phyloP scores from a whole-genome alignment of 2,797 vertebrate genomes.

The Pseudochirops corinnae region DNA sequence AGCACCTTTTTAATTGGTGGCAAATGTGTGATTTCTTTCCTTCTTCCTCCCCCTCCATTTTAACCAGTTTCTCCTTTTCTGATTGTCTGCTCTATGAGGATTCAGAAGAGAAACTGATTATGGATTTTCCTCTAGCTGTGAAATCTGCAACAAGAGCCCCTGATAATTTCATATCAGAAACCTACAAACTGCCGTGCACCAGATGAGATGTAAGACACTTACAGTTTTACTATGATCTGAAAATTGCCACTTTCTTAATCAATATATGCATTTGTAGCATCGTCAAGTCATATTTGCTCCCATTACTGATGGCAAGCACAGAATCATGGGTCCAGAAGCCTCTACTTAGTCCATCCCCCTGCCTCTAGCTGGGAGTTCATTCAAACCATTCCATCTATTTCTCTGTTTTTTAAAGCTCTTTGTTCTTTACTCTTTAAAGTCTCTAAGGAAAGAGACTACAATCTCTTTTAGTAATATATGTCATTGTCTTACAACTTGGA shows the following conservation, averaged over 20 bases:
- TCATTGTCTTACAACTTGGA: background rate
- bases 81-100: slow-evolving; percentile 39
- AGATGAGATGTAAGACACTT: slow-evolving; percentile 10
- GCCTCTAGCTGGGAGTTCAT: background rate
- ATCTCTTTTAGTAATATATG: background rate
- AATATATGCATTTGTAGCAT: slow-evolving; percentile 32
- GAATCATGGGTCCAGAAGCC: background rate
- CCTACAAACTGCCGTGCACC: background rate
- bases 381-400: background rate
- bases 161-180: slow-evolving; percentile 26
- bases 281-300: slow-evolving; percentile 22
- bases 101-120: slow-evolving; percentile 38
- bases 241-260: slow-evolving; percentile 43
- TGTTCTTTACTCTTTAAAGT: background rate
- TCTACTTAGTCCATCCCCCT: background rate
- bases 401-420: background rate
- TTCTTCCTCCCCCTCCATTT: background rate
- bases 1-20: slow-evolving; percentile 67
- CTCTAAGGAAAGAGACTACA: background rate
- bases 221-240: slow-evolving; percentile 54
- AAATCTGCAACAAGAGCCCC: slow-evolving; percentile 41
- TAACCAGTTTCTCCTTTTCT: slow-evolving; percentile 56
- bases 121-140: slow-evolving; percentile 45
- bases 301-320: slow-evolving; percentile 50
- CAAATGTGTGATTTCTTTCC: slow-evolving; percentile 63